Evolutionary conservation across 2,113 vertebrate species (phyloP), one percentile per base, ranked within the genome.

Genomic region (Ceuthmochares aereus): DNA sequence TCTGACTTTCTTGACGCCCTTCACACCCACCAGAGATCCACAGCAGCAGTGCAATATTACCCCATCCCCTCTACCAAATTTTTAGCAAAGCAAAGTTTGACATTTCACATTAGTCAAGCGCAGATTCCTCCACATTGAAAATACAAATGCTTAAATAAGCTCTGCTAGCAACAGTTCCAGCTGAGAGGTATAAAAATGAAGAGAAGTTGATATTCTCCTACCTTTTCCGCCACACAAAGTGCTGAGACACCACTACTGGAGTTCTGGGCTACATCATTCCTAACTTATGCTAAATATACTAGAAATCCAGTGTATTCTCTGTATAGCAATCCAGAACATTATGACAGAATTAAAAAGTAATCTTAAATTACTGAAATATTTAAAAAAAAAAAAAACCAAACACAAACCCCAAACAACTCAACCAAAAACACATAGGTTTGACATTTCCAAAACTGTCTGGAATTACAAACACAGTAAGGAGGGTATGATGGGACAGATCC

Each of bases 401-500:
- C n/a, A n/a, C n/a, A n/a, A n/a, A n/a, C n/a, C n/a, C n/a, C n/a
- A n/a, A n/a, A n/a, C n/a, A n/a, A n/a, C n/a, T n/a, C 22, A 52
- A 27, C 22, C 32, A 21, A 20, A 84, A 60, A 47, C 18, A 70
- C 9, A 76, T 64, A 40, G 30, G 80, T 55, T 72, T 78, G 52
- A 29, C 32, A 43, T 78, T 89, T 85, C 58, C 62, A 89, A 75
- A 47, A 72, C 43, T 55, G 49, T 14, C 42, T 64, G 19, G 64
- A 94, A 85, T 32, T 79, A 32, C 76, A 91, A 9, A 93, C 67
- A 87, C 15, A 27, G 18, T 59, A 30, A 92, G 7, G 32, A 70
- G 10, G 12, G 45, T 54, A 84, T 8, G 37, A 75, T 4, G 19
- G 54, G 68, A 81, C 64, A 91, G 56, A 73, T 62, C 42, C 64